These are phyloP conservation scores for Agrotis ipsilon DNA, from an alignment of 2,888 invertebrate genomes.

Conservation along the genomic window DNA sequence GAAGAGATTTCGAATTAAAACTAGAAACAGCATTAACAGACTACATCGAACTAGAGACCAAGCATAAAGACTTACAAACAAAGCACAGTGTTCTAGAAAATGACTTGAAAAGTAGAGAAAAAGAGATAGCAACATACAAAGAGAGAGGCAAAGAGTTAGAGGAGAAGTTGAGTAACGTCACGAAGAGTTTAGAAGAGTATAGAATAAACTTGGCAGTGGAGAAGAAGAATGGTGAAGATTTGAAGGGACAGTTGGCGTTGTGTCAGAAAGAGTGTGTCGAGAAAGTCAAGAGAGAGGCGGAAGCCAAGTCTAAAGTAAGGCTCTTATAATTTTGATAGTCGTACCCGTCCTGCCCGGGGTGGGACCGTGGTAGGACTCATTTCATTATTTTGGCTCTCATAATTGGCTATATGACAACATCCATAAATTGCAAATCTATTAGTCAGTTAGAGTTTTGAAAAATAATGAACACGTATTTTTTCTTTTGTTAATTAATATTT, in stretches of 20 bases:
- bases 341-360: no score
- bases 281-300: slow-evolving; percentile 81
- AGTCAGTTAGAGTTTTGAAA: no score
- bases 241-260: slow-evolving; percentile 75
- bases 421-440: no score
- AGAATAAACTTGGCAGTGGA: slow-evolving; percentile 81
- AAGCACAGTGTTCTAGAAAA: slow-evolving; percentile 73
- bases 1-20: slow-evolving; percentile 90
- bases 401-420: no score
- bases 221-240: slow-evolving; percentile 80
- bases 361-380: no score
- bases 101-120: slow-evolving; percentile 81
- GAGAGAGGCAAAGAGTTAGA: slow-evolving; percentile 81
- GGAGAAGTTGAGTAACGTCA: slow-evolving; percentile 72
- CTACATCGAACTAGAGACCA: slow-evolving; percentile 88
- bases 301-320: slow-evolving; percentile 83
- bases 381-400: no score
- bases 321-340: background rate
- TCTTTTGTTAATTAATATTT: no score
- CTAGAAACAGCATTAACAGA: slow-evolving; percentile 88
- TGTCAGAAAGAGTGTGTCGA: slow-evolving; percentile 80
- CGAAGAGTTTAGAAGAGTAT: slow-evolving; percentile 76
- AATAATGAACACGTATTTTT: no score
- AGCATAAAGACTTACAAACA: slow-evolving; percentile 76
- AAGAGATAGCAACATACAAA: slow-evolving; percentile 86